These are phyloP conservation scores for Orchesellides sinensis DNA, from an alignment of 2,888 invertebrate genomes.

Conservation along the genomic window DNA sequence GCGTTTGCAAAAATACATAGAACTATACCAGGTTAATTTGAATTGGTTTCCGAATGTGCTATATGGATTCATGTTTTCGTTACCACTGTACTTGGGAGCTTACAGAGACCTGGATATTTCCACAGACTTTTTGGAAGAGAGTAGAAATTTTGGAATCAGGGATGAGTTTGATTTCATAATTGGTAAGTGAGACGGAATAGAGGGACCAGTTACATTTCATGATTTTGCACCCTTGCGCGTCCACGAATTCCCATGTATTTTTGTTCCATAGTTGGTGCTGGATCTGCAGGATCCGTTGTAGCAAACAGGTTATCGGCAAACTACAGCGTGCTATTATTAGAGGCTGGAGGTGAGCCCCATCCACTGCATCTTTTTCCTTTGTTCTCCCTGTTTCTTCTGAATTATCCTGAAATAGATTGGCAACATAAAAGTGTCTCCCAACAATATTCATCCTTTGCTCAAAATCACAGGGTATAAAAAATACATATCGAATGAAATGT, in stretches of 20 bases:
- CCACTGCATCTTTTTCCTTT: slow-evolving; percentile 58
- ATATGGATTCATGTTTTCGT: slow-evolving; percentile 62
- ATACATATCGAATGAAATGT: background rate
- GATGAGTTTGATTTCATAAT: slow-evolving; percentile 67
- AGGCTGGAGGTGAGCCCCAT: slow-evolving; percentile 59
- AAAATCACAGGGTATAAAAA: slow-evolving; percentile 53
- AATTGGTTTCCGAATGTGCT: slow-evolving; percentile 51
- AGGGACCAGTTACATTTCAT: no score
- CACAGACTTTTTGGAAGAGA: slow-evolving; percentile 49
- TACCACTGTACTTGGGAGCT: slow-evolving; percentile 45
- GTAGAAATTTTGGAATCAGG: slow-evolving; percentile 5
- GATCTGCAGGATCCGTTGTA: slow-evolving; percentile 52
- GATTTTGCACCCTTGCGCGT: background rate
- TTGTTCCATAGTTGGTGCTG: slow-evolving; percentile 54
- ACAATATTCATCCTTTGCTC: slow-evolving; percentile 59
- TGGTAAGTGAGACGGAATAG: no score
- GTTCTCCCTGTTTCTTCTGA: slow-evolving; percentile 53
- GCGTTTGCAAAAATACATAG: background rate
- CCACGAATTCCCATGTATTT: background rate
- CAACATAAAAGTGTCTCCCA: slow-evolving; percentile 63
- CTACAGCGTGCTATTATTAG: slow-evolving; percentile 58
- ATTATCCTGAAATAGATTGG: slow-evolving; percentile 65
- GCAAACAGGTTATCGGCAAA: slow-evolving; percentile 57
- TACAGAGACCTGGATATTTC: slow-evolving; percentile 51
- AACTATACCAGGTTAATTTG: slow-evolving; percentile 2